These are phyloP conservation scores for rat (Rattus norvegicus) DNA, from an alignment of 2,113 vertebrate species.

Conservation along the genomic window GRCr8 NC_086029.1:87640001-87640500, in stretches of 20 bases:
- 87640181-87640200: conserved; percentile 36
- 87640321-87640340: conserved; percentile 66
- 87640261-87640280: conserved; percentile 30
- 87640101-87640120: conserved; percentile 14
- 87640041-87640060: background rate
- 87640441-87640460: background rate
- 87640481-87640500: background rate
- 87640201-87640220: conserved; percentile 50
- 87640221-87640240: background rate
- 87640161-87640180: conserved; percentile 30
- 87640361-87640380: conserved; percentile 36
- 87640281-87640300: conserved; percentile 76
- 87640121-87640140: background rate
- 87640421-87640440: background rate
- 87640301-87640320: conserved; percentile 74
- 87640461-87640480: rapidly evolving
- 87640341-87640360: conserved; percentile 72
- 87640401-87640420: background rate
- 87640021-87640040: rapidly evolving
- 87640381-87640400: background rate
- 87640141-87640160: background rate
- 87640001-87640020: background rate
- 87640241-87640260: conserved; percentile 61
- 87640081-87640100: background rate
- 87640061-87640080: background rate